Evolutionary conservation across 1,140 invertebrate species (phyloP).

Genomic region (Nasonia longicornis): DNA sequence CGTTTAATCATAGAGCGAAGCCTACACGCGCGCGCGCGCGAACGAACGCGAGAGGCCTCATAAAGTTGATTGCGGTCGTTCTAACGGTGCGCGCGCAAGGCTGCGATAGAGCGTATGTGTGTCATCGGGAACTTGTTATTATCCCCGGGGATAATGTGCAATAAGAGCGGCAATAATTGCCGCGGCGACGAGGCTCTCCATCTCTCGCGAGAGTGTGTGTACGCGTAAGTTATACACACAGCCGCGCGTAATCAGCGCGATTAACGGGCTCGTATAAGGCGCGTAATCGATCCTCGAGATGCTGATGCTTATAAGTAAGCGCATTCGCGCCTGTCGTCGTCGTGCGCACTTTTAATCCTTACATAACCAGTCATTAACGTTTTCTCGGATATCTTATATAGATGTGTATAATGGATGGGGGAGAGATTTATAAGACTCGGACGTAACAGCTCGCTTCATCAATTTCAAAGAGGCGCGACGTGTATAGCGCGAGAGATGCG

Average conservation of each 20-base stretch:
- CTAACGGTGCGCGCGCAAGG: conserved; percentile 49
- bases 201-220: neutral
- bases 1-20: conserved; percentile 27
- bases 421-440: neutral
- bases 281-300: neutral
- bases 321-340: neutral
- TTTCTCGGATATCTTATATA: neutral
- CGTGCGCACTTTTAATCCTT: conserved; percentile 28
- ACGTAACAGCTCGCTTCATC: conserved; percentile 14
- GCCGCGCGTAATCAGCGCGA: conserved; percentile 24
- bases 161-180: conserved; percentile 47
- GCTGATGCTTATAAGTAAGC: neutral
- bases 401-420: neutral
- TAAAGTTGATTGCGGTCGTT: conserved; percentile 51
- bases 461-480: conserved; percentile 10
- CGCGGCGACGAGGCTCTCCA: neutral
- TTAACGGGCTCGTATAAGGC: conserved; percentile 23
- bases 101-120: conserved; percentile 33
- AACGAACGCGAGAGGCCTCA: neutral
- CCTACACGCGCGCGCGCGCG: neutral
- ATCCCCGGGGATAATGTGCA: conserved; percentile 44
- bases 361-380: conserved; percentile 36
- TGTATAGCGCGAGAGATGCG: neutral
- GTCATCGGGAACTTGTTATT: conserved; percentile 45
- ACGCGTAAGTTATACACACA: neutral